Evolutionary conservation across 1,140 invertebrate species (phyloP).

Genomic region (Linepithema humile): DNA sequence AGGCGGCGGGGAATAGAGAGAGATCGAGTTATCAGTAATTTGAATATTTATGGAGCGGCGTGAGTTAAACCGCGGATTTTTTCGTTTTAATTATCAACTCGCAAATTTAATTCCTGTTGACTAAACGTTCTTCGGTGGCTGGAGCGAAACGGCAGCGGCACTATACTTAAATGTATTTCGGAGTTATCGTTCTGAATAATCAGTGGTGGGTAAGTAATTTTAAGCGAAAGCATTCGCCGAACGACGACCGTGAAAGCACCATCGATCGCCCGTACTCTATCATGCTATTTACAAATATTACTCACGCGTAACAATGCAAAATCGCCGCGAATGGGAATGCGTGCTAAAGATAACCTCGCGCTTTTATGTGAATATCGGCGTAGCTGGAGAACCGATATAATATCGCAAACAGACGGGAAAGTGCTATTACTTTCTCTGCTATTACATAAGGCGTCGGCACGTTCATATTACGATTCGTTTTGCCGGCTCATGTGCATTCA

Average conservation of each 20-base stretch:
- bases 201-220: slow-evolving; percentile 22
- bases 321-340: not conserved
- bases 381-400: slow-evolving; percentile 20
- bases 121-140: slow-evolving; percentile 53
- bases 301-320: not conserved
- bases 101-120: slow-evolving; percentile 56
- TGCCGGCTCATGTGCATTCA: slow-evolving; percentile 34
- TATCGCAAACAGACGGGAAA: slow-evolving; percentile 51
- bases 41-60: slow-evolving; percentile 74
- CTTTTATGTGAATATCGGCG: slow-evolving; percentile 11
- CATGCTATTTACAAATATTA: slow-evolving; percentile 35
- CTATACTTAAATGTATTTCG: slow-evolving; percentile 49
- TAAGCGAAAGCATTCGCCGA: not conserved
- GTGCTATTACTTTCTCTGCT: slow-evolving; percentile 50
- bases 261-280: not conserved
- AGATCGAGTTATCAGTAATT: slow-evolving; percentile 68
- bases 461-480: slow-evolving; percentile 57
- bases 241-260: not conserved
- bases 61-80: slow-evolving; percentile 62
- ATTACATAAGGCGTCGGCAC: slow-evolving; percentile 62
- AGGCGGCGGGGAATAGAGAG: slow-evolving; percentile 14
- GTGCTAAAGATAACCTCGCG: slow-evolving; percentile 12
- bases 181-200: slow-evolving; percentile 14
- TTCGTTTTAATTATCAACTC: slow-evolving; percentile 72
- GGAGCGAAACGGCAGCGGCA: slow-evolving; percentile 4